Conservation (phyloP, 2,113 vertebrate genomes). For the Cettia cetti region DNA sequence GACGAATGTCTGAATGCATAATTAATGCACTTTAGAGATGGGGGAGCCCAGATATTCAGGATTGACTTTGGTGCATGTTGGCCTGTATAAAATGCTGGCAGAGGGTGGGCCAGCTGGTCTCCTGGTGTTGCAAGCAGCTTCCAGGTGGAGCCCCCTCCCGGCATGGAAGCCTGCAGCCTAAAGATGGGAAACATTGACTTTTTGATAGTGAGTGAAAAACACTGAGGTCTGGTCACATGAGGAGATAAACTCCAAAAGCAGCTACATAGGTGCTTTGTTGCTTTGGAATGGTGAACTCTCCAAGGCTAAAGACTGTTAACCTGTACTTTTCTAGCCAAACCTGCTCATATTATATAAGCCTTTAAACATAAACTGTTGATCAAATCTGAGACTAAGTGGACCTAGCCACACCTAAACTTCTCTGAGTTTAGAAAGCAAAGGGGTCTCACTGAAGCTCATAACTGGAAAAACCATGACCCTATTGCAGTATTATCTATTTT, state of each 20-base stretch:
- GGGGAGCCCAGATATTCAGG: background rate
- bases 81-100: background rate
- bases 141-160: background rate
- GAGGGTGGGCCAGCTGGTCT: background rate
- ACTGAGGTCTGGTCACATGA: background rate
- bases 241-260: background rate
- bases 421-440: background rate
- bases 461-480: background rate
- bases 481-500: background rate
- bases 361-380: background rate
- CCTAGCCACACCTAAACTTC: background rate
- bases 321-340: background rate
- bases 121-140: background rate
- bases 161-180: background rate
- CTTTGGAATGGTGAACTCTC: background rate
- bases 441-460: background rate
- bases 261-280: background rate
- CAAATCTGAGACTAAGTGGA: background rate
- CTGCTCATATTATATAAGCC: background rate
- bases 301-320: background rate
- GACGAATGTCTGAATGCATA: background rate
- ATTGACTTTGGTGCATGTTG: fast-evolving
- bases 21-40: background rate
- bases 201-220: background rate
- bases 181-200: background rate